Evolutionary conservation across 1,140 invertebrate species (phyloP).

Genomic region (Hylaeus anthracinus): DNA sequence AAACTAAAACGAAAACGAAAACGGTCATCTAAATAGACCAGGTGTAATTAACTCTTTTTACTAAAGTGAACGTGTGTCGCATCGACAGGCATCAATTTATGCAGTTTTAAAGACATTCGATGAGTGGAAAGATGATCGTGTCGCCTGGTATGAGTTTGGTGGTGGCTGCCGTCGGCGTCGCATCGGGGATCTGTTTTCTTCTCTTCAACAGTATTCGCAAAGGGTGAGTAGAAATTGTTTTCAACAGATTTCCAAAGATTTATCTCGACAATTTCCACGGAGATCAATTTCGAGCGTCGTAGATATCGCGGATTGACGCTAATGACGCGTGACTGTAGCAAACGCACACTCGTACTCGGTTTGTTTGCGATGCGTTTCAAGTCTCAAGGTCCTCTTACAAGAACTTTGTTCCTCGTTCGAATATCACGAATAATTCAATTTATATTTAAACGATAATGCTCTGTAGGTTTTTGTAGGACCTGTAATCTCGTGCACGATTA

Average conservation of each 20-base stretch:
- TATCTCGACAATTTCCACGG: not conserved
- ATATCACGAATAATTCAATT: too few relatives aligned
- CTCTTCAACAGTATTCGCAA: slow-evolving; percentile 60
- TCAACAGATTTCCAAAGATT: too few relatives aligned
- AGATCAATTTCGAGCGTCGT: slow-evolving; percentile 19
- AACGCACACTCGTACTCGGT: not conserved
- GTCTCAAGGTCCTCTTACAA: too few relatives aligned
- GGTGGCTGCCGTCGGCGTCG: slow-evolving; percentile 68
- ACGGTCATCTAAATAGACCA: not conserved
- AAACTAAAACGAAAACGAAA: too few relatives aligned
- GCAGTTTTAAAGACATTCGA: not conserved
- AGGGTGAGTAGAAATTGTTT: slow-evolving; percentile 55
- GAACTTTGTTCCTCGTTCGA: too few relatives aligned
- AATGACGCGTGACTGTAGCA: slow-evolving; percentile 24
- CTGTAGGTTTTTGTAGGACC: too few relatives aligned
- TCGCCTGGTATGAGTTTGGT: slow-evolving; percentile 69
- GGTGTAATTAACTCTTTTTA: slow-evolving; percentile 11
- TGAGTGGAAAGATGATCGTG: slow-evolving; percentile 64
- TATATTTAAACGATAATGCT: too few relatives aligned
- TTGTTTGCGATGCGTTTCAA: slow-evolving; percentile 16
- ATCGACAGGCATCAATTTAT: not conserved
- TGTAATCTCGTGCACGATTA: not conserved
- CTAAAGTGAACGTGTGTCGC: not conserved
- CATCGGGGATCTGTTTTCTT: slow-evolving; percentile 73
- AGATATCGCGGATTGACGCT: slow-evolving; percentile 30